phyloP scores from a whole-genome alignment of 1,140 invertebrate species.

The Hyles euphorbiae region DNA sequence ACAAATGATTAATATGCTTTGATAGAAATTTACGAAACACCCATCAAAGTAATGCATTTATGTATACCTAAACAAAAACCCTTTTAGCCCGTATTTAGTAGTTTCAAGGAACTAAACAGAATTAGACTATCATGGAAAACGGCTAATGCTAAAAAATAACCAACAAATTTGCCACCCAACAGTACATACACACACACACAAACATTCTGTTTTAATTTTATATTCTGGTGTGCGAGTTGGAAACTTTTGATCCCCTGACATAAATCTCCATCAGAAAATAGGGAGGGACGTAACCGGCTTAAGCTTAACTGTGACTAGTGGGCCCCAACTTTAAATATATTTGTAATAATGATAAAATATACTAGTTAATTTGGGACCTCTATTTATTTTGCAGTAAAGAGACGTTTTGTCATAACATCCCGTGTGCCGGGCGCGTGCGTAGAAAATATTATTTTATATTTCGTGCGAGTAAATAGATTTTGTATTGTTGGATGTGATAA shows the following conservation, averaged over 20 bases:
- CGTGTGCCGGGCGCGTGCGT: conserved; percentile 35
- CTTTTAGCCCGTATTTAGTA: too few species aligned
- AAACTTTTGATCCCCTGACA: conserved; percentile 73
- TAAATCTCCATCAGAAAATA: conserved; percentile 74
- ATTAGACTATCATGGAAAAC: not conserved
- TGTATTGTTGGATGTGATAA: conserved; percentile 50
- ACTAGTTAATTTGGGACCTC: conserved; percentile 54
- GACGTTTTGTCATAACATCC: conserved; percentile 49
- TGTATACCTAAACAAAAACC: too few species aligned
- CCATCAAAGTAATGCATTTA: too few species aligned
- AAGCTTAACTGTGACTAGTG: conserved; percentile 67
- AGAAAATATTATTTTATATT: conserved; percentile 66
- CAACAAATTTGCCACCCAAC: not conserved
- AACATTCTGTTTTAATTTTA: conserved; percentile 5
- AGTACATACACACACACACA: conserved; percentile 4
- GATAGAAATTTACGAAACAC: too few species aligned
- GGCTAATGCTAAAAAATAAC: not conserved
- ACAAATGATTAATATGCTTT: too few species aligned
- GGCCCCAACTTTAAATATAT: conserved; percentile 63
- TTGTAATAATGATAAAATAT: conserved; percentile 66
- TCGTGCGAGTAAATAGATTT: conserved; percentile 52
- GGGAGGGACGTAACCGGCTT: conserved; percentile 71
- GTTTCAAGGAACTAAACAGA: too few species aligned
- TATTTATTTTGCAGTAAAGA: conserved; percentile 56
- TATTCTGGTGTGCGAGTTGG: conserved; percentile 21